Conservation (phyloP, 2,113 vertebrate genomes). For the Zosterops borbonicus region DNA sequence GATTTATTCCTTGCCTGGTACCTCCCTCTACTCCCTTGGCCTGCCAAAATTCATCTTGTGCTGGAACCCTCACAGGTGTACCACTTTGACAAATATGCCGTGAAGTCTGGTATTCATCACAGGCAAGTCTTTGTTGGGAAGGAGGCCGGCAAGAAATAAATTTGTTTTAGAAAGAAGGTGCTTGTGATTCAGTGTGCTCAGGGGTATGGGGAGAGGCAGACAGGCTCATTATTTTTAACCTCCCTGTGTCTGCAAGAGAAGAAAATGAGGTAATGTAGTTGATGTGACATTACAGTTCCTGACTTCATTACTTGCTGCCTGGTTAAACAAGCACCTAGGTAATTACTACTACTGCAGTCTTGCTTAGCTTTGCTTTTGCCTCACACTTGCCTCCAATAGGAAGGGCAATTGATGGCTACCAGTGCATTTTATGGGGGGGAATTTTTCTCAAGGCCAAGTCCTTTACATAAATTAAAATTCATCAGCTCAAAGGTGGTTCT, state of each 20-base stretch:
- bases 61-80: constrained; percentile 89
- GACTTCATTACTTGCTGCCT: constrained; percentile 59
- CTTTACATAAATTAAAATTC: neutral
- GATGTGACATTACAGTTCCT: constrained; percentile 30
- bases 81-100: constrained; percentile 90
- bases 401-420: neutral
- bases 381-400: neutral
- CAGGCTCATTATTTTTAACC: constrained; percentile 69
- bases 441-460: neutral
- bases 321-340: constrained; percentile 36
- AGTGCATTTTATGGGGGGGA: neutral
- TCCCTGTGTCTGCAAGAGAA: constrained; percentile 51
- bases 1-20: constrained; percentile 88
- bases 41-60: constrained; percentile 88
- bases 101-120: constrained; percentile 82
- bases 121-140: constrained; percentile 80
- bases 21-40: constrained; percentile 47
- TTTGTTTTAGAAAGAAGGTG: constrained; percentile 87
- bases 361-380: neutral
- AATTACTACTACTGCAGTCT: neutral
- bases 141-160: constrained; percentile 88
- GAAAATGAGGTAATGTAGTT: constrained; percentile 46
- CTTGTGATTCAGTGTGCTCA: constrained; percentile 76
- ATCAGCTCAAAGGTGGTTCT: neutral
- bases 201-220: constrained; percentile 60